Conservation (phyloP, 2,888 invertebrate species). For the Ennomos erosarius region DNA sequence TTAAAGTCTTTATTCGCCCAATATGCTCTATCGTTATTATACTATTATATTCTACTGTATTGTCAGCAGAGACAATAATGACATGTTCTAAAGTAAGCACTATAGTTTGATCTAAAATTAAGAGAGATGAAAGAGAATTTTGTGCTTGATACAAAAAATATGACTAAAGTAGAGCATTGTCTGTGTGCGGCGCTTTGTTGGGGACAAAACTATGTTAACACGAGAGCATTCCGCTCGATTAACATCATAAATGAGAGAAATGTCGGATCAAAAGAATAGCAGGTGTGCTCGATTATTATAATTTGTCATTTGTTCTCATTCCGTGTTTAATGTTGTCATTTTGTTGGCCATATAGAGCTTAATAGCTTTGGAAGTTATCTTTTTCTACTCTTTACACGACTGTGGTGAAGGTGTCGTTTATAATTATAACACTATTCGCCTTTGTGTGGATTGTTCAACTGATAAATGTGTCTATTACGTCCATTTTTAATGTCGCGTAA, state of each 20-base stretch:
- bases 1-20: constrained; percentile 51
- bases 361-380: constrained; percentile 59
- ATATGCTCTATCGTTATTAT: constrained; percentile 44
- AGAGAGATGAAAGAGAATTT: constrained; percentile 81
- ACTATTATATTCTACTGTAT: constrained; percentile 47
- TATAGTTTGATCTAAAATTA: constrained; percentile 83
- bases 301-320: constrained; percentile 79
- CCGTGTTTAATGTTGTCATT: constrained; percentile 67
- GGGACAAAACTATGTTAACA: constrained; percentile 76
- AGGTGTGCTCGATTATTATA: constrained; percentile 83
- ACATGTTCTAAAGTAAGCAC: constrained; percentile 81
- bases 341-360: constrained; percentile 59
- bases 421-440: constrained; percentile 44
- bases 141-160: constrained; percentile 81
- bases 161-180: constrained; percentile 78
- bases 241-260: constrained; percentile 84
- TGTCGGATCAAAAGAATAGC: constrained; percentile 84
- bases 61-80: constrained; percentile 78
- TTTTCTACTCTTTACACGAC: constrained; percentile 51
- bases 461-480: constrained; percentile 51
- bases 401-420: constrained; percentile 51
- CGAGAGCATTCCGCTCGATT: constrained; percentile 80
- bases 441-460: constrained; percentile 41
- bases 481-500: constrained; percentile 8
- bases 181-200: constrained; percentile 76